Conservation (phyloP, 2,888 invertebrate genomes). For the Thelaira solivaga region DNA sequence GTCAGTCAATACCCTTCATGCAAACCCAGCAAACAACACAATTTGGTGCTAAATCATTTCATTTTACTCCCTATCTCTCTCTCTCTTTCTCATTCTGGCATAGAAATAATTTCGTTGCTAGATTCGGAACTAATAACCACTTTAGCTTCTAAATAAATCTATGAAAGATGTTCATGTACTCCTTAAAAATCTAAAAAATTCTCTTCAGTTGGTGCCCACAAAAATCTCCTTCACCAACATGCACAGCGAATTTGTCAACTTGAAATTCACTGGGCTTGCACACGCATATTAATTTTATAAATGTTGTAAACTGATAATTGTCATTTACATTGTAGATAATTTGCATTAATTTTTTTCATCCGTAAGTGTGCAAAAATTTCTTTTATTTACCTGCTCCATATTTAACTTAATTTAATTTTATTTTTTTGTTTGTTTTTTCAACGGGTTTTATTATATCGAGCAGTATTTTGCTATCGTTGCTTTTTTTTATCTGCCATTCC, state of each 20-base stretch:
- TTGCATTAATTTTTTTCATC: constrained; percentile 8
- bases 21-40: background rate
- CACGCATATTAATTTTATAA: background rate
- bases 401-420: constrained; percentile 36
- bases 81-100: too few species aligned
- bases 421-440: background rate
- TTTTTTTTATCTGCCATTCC: constrained; percentile 1
- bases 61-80: too few species aligned
- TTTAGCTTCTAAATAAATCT: too few species aligned
- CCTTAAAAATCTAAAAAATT: too few species aligned
- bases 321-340: constrained; percentile 36
- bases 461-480: background rate
- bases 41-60: too few species aligned
- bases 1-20: constrained; percentile 5
- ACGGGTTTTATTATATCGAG: background rate
- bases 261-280: background rate
- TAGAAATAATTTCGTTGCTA: too few species aligned
- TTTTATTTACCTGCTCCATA: background rate
- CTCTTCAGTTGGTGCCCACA: too few species aligned
- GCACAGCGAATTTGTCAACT: background rate
- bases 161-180: too few species aligned
- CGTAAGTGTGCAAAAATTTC: constrained; percentile 5
- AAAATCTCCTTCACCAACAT: too few species aligned
- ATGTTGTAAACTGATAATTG: constrained; percentile 39
- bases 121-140: too few species aligned